Base-by-base conservation (phyloP, 2,888 invertebrate genomes). In the Acanthacorydalis orientalis region DNA sequence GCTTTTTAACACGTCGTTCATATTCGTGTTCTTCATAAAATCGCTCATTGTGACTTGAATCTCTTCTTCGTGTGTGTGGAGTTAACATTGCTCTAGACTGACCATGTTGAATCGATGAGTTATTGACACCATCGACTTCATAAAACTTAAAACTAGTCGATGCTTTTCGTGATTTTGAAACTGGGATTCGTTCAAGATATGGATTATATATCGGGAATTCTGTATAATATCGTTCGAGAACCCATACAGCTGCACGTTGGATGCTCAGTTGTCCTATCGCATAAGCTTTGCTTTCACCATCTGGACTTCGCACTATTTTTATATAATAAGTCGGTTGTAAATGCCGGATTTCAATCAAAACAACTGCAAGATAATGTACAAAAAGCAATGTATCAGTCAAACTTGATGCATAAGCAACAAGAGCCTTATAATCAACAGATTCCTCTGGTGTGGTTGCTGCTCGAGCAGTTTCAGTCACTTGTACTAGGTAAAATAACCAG, bases 1-100 rank as follows among this genome's bases (percentile, higher is more conserved):
- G 73, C 65, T 96, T 96, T 59, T 88, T 78, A 48, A 96, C 92
- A 48, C 95, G 73, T 4, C 93, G 70, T 60, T 93, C 93, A 57
- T 93, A 91, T 67, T 98, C 97, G 59, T 93, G 88, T 67, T 98
- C 97, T 64, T 97, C 96, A 66, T 97, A 95, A 68, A 97, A 95
- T 34, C 92, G 75, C 68, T 97, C 97, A 68, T 96, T 96, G 70
- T 96, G 96, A 53, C 90, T 86, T 0, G 92, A 88, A 55, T 89
- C 86, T 55, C 93, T 78, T 31, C 92, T 75, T 12, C 92, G 75
- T 0, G 88, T 83, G 56, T 84, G 83, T 2, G 87, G 84, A 15
- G 82, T 77, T 53, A 81, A 58, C 58, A 80, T 74, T 1, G 78
- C 78, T 35, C 79, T 67, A 7, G 83, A 78, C 58, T 84, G 85